A percentile compares a stretch with the other conserved stretches of the same genome.
phyloP scores from a whole-genome alignment of 2,113 vertebrate species.

The Platysternon megacephalum region DNA sequence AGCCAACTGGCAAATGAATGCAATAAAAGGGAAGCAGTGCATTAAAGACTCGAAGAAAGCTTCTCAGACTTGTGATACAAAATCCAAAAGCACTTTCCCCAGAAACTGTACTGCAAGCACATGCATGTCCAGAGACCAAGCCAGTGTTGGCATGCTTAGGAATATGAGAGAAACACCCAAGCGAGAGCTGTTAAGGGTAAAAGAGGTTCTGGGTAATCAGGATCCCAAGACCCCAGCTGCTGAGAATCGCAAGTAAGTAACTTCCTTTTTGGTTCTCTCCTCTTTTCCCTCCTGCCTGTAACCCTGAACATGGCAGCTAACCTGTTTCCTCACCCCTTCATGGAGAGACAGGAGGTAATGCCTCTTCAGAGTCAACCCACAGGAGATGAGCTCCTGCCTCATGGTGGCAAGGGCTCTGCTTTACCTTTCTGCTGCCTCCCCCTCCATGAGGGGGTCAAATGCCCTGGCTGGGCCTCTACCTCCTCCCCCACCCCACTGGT shows the following conservation, averaged over 20 bases:
- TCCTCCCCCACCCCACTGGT: not conserved
- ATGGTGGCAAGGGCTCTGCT: too few relatives aligned
- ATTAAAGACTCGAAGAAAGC: not conserved
- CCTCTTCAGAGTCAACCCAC: too few relatives aligned
- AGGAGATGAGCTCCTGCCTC: too few relatives aligned
- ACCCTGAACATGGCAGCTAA: not conserved
- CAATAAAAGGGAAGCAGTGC: fast-evolving
- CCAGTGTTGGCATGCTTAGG: fast-evolving
- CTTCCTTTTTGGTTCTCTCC: fast-evolving
- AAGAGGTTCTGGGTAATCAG: fast-evolving
- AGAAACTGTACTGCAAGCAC: not conserved
- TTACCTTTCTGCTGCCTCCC: too few relatives aligned
- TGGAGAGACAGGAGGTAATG: too few relatives aligned
- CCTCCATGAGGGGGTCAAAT: too few relatives aligned
- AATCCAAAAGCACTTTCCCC: not conserved
- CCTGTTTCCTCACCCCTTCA: too few relatives aligned
- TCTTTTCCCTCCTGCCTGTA: not conserved
- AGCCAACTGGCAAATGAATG: not conserved
- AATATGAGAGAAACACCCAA: not conserved
- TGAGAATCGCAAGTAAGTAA: constrained; percentile 72
- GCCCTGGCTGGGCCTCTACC: not conserved
- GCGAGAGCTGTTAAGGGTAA: fast-evolving
- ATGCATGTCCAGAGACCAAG: not conserved
- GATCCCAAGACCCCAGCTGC: not conserved
- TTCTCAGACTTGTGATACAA: not conserved